Percentiles rank a stretch among this genome's conserved stretches.
phyloP scores from a whole-genome alignment of 2,888 invertebrate species.

The Tortrix viridana region DNA sequence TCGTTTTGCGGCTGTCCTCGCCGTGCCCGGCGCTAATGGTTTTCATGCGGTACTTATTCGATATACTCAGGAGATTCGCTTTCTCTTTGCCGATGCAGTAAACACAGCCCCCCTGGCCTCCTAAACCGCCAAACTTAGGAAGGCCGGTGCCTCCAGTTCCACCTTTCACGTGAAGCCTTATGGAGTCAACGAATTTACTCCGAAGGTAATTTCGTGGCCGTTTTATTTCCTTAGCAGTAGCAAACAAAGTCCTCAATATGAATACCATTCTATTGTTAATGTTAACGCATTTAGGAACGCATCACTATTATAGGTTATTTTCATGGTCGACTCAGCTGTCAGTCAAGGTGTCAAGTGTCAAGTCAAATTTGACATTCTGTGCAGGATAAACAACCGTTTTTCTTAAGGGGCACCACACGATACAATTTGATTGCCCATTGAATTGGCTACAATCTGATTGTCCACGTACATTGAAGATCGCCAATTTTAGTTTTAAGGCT shows the following conservation, averaged over 20 bases:
- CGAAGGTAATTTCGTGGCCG: conserved; percentile 80
- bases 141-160: conserved; percentile 90
- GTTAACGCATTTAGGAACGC: no score
- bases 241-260: conserved; percentile 69
- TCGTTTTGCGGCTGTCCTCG: conserved; percentile 88
- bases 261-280: conserved; percentile 72
- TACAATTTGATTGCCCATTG: no score
- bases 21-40: conserved; percentile 88
- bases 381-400: no score
- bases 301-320: not conserved
- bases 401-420: no score
- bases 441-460: no score
- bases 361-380: no score
- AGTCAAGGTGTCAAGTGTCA: no score
- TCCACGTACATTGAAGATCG: no score
- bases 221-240: conserved; percentile 74
- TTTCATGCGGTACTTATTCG: conserved; percentile 79
- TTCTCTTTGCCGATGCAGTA: conserved; percentile 87
- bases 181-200: conserved; percentile 89
- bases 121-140: conserved; percentile 93
- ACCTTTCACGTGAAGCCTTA: conserved; percentile 91
- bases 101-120: conserved; percentile 96
- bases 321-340: no score
- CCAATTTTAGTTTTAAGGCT: no score
- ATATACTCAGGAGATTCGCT: conserved; percentile 81